phyloP scores from a whole-genome alignment of 2,113 vertebrate genomes.

The Nyctibius bracteatus region DNA sequence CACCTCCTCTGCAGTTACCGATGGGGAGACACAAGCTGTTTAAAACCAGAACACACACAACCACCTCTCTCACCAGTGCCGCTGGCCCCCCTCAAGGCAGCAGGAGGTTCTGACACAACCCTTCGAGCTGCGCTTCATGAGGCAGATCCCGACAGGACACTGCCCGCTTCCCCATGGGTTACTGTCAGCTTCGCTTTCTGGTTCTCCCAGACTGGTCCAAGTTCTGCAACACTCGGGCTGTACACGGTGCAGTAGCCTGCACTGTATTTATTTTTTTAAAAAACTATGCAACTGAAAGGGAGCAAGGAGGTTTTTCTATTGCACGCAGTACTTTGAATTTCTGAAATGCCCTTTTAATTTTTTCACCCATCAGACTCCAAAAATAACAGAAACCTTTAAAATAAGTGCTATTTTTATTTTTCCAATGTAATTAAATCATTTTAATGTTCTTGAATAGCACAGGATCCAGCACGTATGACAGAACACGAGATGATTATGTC shows the following conservation, averaged over 20 bases:
- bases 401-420: background rate
- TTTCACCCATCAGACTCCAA: background rate
- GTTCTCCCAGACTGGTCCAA: background rate
- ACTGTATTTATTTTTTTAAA: background rate
- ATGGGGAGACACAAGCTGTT: background rate
- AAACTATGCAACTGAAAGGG: background rate
- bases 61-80: background rate
- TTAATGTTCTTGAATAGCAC: background rate
- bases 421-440: background rate
- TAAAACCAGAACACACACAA: background rate
- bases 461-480: background rate
- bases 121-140: background rate
- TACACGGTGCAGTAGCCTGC: background rate
- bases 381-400: background rate
- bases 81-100: background rate
- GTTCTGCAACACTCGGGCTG: background rate
- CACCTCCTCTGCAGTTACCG: background rate
- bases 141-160: background rate
- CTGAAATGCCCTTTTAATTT: background rate
- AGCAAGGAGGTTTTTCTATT: background rate
- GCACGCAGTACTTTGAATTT: background rate
- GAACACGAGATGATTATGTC: background rate
- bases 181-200: background rate
- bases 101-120: background rate
- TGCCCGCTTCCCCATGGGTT: background rate